Percentiles rank a stretch among this genome's conserved stretches.
phyloP scores from a whole-genome alignment of 2,888 invertebrate species.

The Ametastegia equiseti region DNA sequence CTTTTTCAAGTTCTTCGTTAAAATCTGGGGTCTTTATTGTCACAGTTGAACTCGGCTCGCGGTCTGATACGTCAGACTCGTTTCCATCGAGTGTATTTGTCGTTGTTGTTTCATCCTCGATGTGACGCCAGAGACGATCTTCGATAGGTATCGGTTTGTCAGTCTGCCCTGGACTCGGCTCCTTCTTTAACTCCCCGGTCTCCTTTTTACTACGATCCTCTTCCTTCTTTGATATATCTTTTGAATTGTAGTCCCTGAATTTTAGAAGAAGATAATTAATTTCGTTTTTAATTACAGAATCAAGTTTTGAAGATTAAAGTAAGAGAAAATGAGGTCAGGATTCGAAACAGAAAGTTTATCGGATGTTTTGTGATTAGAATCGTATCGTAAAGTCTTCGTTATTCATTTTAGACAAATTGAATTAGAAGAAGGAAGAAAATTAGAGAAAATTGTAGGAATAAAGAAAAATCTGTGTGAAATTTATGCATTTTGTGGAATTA shows the following conservation, averaged over 20 bases:
- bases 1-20: slow-evolving; percentile 69
- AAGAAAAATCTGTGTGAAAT: too few relatives aligned
- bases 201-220: slow-evolving; percentile 43
- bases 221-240: slow-evolving; percentile 32
- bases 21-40: slow-evolving; percentile 80
- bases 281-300: not conserved
- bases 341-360: not conserved
- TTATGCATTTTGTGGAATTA: too few relatives aligned
- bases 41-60: slow-evolving; percentile 90
- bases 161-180: slow-evolving; percentile 50
- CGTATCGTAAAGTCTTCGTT: not conserved
- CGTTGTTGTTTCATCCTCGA: slow-evolving; percentile 73
- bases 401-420: not conserved
- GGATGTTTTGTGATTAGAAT: not conserved
- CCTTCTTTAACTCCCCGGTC: slow-evolving; percentile 56
- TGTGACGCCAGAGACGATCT: slow-evolving; percentile 78
- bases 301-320: not conserved
- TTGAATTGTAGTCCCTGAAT: slow-evolving; percentile 36
- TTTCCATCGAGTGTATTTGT: slow-evolving; percentile 71
- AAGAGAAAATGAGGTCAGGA: not conserved
- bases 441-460: not conserved
- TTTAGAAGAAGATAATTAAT: too few relatives aligned
- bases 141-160: slow-evolving; percentile 76
- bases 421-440: not conserved
- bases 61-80: slow-evolving; percentile 78